Conservation (phyloP, 2,888 invertebrate species). For the Microplitis deprimator region DNA sequence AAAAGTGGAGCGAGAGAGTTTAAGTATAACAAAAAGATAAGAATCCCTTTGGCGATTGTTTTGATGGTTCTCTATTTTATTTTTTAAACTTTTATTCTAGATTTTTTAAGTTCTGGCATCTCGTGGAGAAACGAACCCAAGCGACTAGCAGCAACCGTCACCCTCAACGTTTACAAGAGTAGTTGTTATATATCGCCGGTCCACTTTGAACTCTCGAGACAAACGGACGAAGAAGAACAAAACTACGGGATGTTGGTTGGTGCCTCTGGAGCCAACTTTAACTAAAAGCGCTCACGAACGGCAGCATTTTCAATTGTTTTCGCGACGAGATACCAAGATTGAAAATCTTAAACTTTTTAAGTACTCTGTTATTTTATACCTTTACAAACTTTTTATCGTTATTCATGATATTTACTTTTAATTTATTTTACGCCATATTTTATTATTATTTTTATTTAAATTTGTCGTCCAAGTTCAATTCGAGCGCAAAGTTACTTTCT, state of each 20-base stretch:
- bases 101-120: neutral
- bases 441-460: neutral
- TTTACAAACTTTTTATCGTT: conserved; percentile 24
- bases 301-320: conserved; percentile 28
- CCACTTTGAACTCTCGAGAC: conserved; percentile 17
- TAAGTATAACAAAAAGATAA: conserved; percentile 6
- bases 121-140: neutral
- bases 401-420: conserved; percentile 21
- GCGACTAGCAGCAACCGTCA: conserved; percentile 2
- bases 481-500: neutral
- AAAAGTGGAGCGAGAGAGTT: conserved; percentile 9
- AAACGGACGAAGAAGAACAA: neutral
- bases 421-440: neutral
- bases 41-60: conserved; percentile 12
- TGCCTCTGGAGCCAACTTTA: neutral
- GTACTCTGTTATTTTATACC: conserved; percentile 21
- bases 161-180: conserved; percentile 10
- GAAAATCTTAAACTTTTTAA: conserved; percentile 33
- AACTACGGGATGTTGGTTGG: neutral
- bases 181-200: conserved; percentile 5
- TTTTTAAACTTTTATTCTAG: neutral
- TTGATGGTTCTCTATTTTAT: conserved; percentile 14
- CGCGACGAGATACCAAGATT: conserved; percentile 17
- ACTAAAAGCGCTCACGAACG: neutral
- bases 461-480: neutral